These are phyloP conservation scores for Machaerirhynchus nigripectus DNA, from an alignment of 2,113 vertebrate genomes.

Conservation along the genomic window DNA sequence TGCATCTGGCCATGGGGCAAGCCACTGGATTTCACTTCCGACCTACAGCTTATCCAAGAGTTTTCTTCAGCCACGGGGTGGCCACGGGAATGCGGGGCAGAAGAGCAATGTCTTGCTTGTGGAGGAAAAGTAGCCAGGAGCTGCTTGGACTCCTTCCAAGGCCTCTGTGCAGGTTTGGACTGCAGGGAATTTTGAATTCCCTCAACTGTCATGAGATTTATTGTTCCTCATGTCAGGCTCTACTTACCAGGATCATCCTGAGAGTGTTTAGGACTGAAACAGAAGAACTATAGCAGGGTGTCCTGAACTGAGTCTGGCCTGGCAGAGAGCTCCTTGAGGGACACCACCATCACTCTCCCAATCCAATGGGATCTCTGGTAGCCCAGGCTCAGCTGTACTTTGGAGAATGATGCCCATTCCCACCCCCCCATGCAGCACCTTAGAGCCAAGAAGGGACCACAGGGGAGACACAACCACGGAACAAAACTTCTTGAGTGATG, in stretches of 20 bases:
- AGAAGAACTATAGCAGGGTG: neutral
- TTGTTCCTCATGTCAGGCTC: neutral
- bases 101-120: rapidly evolving
- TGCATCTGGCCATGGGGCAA: neutral
- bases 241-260: neutral
- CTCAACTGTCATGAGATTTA: neutral
- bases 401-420: neutral
- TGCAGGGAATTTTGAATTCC: neutral
- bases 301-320: neutral
- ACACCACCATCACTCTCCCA: neutral
- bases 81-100: neutral
- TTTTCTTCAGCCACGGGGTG: neutral
- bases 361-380: neutral
- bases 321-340: neutral
- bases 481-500: neutral
- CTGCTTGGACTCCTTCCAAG: neutral
- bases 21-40: neutral
- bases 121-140: neutral
- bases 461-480: neutral
- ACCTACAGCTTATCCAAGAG: neutral
- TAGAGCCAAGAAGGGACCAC: neutral
- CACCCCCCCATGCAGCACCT: neutral
- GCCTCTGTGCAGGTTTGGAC: neutral
- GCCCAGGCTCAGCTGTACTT: neutral
- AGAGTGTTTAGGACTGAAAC: neutral